Conservation (phyloP, 2,113 vertebrate genomes). For the Regulus satrapa region DNA sequence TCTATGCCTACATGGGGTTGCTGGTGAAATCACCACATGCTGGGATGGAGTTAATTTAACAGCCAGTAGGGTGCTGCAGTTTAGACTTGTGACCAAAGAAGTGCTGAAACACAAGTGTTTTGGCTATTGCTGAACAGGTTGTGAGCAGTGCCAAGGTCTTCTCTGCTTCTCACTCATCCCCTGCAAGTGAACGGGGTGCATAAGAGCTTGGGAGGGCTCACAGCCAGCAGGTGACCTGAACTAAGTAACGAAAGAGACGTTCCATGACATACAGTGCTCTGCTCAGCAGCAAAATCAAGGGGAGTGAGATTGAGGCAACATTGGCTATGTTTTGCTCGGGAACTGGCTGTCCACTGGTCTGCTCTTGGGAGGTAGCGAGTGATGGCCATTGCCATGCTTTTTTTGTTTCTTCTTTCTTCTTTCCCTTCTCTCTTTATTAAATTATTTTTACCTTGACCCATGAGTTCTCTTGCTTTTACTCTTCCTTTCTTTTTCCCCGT, state of each 20-base stretch:
- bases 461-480: background rate
- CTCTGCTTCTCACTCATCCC: background rate
- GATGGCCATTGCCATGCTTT: background rate
- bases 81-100: background rate
- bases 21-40: accelerated
- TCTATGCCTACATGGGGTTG: background rate
- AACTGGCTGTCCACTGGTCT: background rate
- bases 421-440: background rate
- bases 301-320: background rate
- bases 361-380: background rate
- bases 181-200: accelerated
- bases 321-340: background rate
- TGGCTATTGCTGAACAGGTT: background rate
- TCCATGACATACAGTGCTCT: background rate
- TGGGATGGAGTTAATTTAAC: background rate
- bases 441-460: background rate
- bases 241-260: background rate
- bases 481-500: background rate
- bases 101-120: background rate
- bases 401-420: background rate
- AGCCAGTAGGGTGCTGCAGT: background rate
- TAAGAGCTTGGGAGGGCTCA: background rate
- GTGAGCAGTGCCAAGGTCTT: background rate
- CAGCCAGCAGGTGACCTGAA: background rate
- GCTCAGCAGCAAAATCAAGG: background rate